Base-by-base conservation (phyloP, 2,797 vertebrate species). In the Neostethus bicornis region DNA sequence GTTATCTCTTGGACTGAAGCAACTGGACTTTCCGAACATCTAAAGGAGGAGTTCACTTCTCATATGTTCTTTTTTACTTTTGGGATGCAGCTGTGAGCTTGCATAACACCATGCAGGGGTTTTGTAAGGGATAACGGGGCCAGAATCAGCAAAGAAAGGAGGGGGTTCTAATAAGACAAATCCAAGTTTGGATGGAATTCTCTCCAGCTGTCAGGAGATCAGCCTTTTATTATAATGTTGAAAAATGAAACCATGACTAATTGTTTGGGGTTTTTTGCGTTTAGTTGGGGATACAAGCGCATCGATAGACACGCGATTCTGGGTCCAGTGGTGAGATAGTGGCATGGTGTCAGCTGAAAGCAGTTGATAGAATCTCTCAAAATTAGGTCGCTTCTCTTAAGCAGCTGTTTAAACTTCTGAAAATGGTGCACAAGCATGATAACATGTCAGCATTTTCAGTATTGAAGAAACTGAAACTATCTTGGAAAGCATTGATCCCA, bases 81-180 rank as follows among this genome's bases (percentile, higher is more conserved):
- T 70, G 69, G 70, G 80, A 87, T 72, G 79, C 88, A 91, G 89
- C 86, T 90, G 87, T 79, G 73, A 64, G 73, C 70, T 59, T 20
- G 46, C 50, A 51, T 81, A 73, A 84, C 55, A 43, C 69, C 48
- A n/a, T n/a, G n/a, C 20, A 54, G 41, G 47, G 48, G 48, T 58
- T 74, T 29, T 57, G 51, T 7, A 26, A 59, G 44, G 50, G 73
- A 64, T 61, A 34, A 52, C 0, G 29, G 55, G 78, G 81, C 85
- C 79, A 51, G 47, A 48, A 57, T 63, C 67, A 61, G 48, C 65
- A 66, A 47, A 61, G 55, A 43, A 53, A 23, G 62, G 67, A 25
- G 61, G 53, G 44, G 76, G 71, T 85, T 86, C 82, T 47, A 57
- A 58, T 55, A 69, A 75, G 85, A 1, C 26, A 1, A 29, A 24